Evolutionary conservation across 2,888 invertebrate genomes (phyloP), one percentile per base, ranked within the genome.

Genomic region (Aquatica leii): DNA sequence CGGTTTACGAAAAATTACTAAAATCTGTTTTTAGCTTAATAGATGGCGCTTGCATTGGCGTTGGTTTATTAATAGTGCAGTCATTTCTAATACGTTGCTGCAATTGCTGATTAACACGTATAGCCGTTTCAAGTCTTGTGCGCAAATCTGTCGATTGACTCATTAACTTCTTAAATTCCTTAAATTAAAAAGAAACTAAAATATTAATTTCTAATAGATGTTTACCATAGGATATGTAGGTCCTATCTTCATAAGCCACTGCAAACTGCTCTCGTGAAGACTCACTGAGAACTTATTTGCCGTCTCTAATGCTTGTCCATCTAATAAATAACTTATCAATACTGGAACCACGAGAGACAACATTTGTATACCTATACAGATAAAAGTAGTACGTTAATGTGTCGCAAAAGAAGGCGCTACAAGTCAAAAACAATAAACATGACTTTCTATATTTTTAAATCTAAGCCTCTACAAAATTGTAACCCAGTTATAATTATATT

Each of bases 11-110:
- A 77, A 96, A 97, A 83, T 96, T 95, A 76, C 95, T 95, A 81
- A 97, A 97, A 83, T 97, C 94, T 1, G 95, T 97, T 85, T 95
- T 96, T 71, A 97, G 86, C 81, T 95, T 94, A 77, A 97, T 97
- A 54, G 93, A 90, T 62, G 93, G 94, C 63, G 83, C 82, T 74
- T 83, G 84, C 66, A 74, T 77, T 51, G 78, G 71, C 49, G 76
- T 59, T 35, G 79, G 76, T 68, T 85, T 83, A 59, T 75, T 78
- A 53, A 81, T 78, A 65, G 81, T 83, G 41, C 81, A 76, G 69
- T 85, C 85, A 58, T 79, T 80, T 70, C 81, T 82, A 18, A 78
- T 78, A 68, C 86, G 86, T 61, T 84, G 83, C 71, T 85, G 84
- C 68, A 85, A 81, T 81, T 87, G 88, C 72, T 88, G 88, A 76